Evolutionary conservation across 2,113 vertebrate species (phyloP), one percentile per base, ranked within the genome.

Genomic region (Alaudala cheleensis): DNA sequence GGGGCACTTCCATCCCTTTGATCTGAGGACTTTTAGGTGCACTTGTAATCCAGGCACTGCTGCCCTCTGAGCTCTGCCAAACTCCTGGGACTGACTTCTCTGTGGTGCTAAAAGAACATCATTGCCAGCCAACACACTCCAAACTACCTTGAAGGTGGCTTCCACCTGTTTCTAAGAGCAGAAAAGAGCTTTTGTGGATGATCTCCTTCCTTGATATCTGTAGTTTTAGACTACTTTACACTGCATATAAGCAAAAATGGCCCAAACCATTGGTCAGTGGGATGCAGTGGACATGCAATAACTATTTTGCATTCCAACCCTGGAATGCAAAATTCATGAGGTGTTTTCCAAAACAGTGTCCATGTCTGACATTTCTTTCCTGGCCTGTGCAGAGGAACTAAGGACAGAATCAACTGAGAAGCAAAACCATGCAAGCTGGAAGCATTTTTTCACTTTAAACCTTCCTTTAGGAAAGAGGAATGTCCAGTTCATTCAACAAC

Each of bases 91-190:
- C 44, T 57, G 37, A 26, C 34, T 57, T 87, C 73, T 18, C 12
- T 82, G 24, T 0, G 0, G 23, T 7, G 40, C 7, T 39, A 5
- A 53, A 53, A 39, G 15, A 24, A 39, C 37, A 40, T 17, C 5
- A 26, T 25, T 34, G 13, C 24, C 60, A 67, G 37, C 39, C 42
- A 61, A 26, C 8, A 34, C 24, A 22, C 9, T 40, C 29, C 25
- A 34, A 61, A 39, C 17, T 56, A 20, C 58, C 49, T 14, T n/a
- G 45, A 61, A 84, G n/a, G 42, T 45, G 64, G 25, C 31, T 86
- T 91, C 50, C 19, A 49, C 12, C 67, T 69, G 9, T 86, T 80
- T 42, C 67, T n/a, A 65, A 64, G 14, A 72, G 44, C 39, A 79
- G 57, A 56, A 16, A 86, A 54, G 71, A 71, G 25, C 39, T 50